Evolutionary conservation across 2,888 invertebrate species (phyloP), one percentile per base, ranked within the genome.

Genomic region (Antheraea yamamai): DNA sequence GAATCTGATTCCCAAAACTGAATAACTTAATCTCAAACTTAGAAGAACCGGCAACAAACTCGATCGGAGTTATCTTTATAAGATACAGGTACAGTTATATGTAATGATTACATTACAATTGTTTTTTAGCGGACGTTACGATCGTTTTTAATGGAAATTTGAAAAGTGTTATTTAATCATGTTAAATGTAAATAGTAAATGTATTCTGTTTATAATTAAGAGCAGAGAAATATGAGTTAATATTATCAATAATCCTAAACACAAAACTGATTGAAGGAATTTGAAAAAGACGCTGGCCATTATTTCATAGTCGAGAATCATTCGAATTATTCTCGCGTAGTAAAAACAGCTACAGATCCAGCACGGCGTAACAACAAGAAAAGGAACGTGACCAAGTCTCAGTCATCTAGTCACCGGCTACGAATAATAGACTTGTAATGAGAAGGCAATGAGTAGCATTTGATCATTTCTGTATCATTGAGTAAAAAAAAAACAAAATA

Each of bases 361-460:
- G 20, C 68, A n/a, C 68, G 39, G 10, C 39, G 68, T 70, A 39
- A 39, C 30, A 66, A 66, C 39, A 70, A 70, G 68, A 35, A 39
- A 39, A 30, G 20, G 35, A 20, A 70, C 68, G 68, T 70, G 68
- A 70, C 68, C 6, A 47, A 18, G 2, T 30, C 68, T 39, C 35
- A 70, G 35, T 18, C 20, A 70, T 18, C 68, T 35, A n/a, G 39
- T 64, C 68, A 39, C 68, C 35, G 68, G 39, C 39, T 39, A 23
- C 68, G 35, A 70, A 20, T 64, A 64, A 64, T 26, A 64, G 64
- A 8, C 64, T 10, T 64, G 64, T 64, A 64, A 64, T 64, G 64
- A 64, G 64, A 64, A 26, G 14, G 26, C 64, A 64, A 64, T 64
- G 64, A 64, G 23, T 64, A 64, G 64, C 64, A 26, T 58, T 58